Conservation (phyloP, 2,797 vertebrate species). For the Melanotaenia nigrans region DNA sequence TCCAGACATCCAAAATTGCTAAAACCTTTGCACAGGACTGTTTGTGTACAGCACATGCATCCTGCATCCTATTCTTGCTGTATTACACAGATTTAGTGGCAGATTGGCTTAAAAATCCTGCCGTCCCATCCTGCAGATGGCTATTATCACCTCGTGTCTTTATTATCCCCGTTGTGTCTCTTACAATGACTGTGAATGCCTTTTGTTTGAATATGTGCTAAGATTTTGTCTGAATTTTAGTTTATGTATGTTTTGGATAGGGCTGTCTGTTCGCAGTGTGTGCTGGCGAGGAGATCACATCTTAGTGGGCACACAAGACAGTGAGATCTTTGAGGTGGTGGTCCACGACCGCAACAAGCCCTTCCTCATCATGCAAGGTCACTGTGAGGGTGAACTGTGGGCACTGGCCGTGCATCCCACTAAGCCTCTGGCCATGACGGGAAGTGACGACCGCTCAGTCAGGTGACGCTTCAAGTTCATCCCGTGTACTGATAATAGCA, state of each 20-base stretch:
- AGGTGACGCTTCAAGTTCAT: constrained; percentile 79
- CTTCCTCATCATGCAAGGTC: constrained; percentile 99
- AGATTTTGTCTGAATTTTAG: background rate
- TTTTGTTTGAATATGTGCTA: background rate
- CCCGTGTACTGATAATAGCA: background rate
- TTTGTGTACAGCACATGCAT: constrained; percentile 64
- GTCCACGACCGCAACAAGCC: constrained; percentile 98
- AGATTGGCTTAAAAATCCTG: constrained; percentile 51
- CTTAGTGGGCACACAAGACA: constrained; percentile 97
- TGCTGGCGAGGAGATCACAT: constrained; percentile 99
- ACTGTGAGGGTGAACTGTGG: constrained; percentile 99
- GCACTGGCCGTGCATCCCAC: constrained; percentile 96
- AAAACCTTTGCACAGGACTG: constrained; percentile 32
- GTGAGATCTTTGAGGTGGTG: constrained; percentile 99
- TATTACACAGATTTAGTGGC: constrained; percentile 47
- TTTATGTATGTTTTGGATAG: constrained; percentile 71
- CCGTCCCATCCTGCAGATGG: constrained; percentile 50
- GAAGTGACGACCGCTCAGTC: constrained; percentile 97
- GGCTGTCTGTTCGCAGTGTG: constrained; percentile 96
- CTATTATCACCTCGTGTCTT: constrained; percentile 56
- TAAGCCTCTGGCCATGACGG: constrained; percentile 97
- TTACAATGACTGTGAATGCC: constrained; percentile 29
- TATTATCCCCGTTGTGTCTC: constrained; percentile 44
- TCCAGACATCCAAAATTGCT: constrained; percentile 14
- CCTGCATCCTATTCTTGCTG: constrained; percentile 57